Base-by-base conservation (phyloP, 2,888 invertebrate species). In the Nomada fucata region DNA sequence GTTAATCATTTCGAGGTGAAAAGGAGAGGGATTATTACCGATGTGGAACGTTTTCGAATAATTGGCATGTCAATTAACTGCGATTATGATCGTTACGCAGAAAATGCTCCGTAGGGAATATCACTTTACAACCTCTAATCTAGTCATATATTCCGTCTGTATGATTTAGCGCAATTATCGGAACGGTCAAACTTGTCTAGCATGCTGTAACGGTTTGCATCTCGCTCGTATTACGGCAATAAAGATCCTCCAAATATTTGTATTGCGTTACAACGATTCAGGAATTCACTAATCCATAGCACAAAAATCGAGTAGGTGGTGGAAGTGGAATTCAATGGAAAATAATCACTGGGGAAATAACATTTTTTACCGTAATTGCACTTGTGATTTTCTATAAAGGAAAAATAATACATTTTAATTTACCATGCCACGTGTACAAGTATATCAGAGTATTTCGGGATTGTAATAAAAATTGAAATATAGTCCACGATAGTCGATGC, bases 161-260 rank as follows among this genome's bases (percentile, higher is more conserved):
- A 53, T 59, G 42, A 64, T 76, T 72, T 64, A 53, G 23, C 10
- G 52, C 15, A 65, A 79, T 70, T 64, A 70, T 53, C 53, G 10
- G 23, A 23, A 5, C 47, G 52, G n/a, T n/a, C n/a, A n/a, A n/a
- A n/a, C n/a, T n/a, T n/a, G n/a, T n/a, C n/a, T n/a, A n/a, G n/a
- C n/a, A n/a, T n/a, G n/a, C n/a, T n/a, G n/a, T n/a, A n/a, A n/a
- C n/a, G n/a, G n/a, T n/a, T n/a, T n/a, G n/a, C n/a, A n/a, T n/a
- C n/a, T n/a, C n/a, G n/a, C n/a, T n/a, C n/a, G n/a, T n/a, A n/a
- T 11, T n/a, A 29, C 60, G 36, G 18, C 9, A 4, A 20, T 15
- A 53, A 53, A 53, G n/a, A 20, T 53, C n/a, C 18, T n/a, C n/a
- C n/a, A 53, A 53, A 20, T 10, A 53, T 15, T 20, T 53, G n/a